Evolutionary conservation across 1,140 invertebrate genomes (phyloP).

Genomic region (Bombyx mandarina): DNA sequence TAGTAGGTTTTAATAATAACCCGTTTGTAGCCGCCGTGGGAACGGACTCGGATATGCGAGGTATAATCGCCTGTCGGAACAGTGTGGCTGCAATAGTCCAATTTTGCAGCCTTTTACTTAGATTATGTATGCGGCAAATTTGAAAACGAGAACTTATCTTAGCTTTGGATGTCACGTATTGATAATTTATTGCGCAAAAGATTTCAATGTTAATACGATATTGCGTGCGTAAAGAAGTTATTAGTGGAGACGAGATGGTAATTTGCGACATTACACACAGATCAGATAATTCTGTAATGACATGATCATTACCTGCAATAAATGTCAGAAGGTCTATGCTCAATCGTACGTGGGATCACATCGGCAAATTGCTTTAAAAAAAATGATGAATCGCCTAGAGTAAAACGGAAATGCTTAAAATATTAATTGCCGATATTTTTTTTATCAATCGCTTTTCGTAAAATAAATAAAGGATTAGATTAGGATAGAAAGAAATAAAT

Average conservation of each 20-base stretch:
- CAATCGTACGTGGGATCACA: too few relatives aligned
- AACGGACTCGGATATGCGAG: conserved; percentile 65
- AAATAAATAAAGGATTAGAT: too few relatives aligned
- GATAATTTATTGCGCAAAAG: conserved; percentile 12
- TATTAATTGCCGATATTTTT: too few relatives aligned
- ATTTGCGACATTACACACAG: conserved; percentile 4
- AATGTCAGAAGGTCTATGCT: conserved; percentile 1
- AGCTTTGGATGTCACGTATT: conserved; percentile 19
- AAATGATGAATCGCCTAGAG: too few relatives aligned
- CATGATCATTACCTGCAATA: conserved; percentile 6
- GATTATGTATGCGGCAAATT: conserved; percentile 44
- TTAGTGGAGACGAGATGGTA: conserved; percentile 1
- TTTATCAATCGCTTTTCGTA: too few relatives aligned
- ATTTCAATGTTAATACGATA: not conserved
- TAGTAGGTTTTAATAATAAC: conserved; percentile 67
- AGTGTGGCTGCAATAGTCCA: conserved; percentile 62
- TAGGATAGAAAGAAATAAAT: too few relatives aligned
- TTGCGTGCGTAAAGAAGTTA: conserved; percentile 3
- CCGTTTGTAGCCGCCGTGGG: conserved; percentile 64
- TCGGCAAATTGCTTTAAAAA: too few relatives aligned
- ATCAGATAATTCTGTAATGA: conserved; percentile 5
- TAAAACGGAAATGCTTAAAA: too few relatives aligned
- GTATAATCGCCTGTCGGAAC: conserved; percentile 64
- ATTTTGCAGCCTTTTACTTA: conserved; percentile 69
- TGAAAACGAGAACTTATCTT: conserved; percentile 40